A percentile compares a stretch with the other conserved stretches of the same genome.
phyloP scores from a whole-genome alignment of 2,113 vertebrate genomes.

The human region GRCh38 chrX:143819501-143820000 shows the following conservation, averaged over 20 bases:
- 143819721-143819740: background rate
- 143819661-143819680: background rate
- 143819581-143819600: background rate
- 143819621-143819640: background rate
- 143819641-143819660: background rate
- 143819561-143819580: constrained; percentile 17
- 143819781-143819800: background rate
- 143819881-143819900: background rate
- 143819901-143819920: background rate
- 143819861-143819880: background rate
- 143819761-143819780: background rate
- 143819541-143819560: background rate
- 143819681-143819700: background rate
- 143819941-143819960: background rate
- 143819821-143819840: background rate
- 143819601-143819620: background rate
- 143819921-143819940: background rate
- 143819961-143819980: background rate
- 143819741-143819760: background rate
- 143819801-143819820: background rate
- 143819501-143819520: background rate
- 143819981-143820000: background rate
- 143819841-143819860: background rate
- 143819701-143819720: background rate
- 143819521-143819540: background rate